Evolutionary conservation across 2,797 vertebrate species (phyloP).

Genomic region (Aeoliscus strigatus): DNA sequence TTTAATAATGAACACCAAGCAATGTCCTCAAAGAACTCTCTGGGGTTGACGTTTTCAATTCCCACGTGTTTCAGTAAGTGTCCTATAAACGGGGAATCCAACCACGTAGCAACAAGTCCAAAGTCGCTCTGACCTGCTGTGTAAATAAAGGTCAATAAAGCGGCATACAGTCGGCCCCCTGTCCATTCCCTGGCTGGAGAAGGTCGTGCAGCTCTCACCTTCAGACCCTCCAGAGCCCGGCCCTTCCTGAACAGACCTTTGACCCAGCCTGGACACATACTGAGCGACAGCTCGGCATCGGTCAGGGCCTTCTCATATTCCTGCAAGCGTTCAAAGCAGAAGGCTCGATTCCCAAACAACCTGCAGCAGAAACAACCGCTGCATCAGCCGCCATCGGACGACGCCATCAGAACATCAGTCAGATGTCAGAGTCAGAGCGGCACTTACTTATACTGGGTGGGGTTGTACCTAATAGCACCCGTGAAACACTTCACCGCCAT

Average conservation of each 20-base stretch:
- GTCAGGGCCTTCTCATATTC: constrained; percentile 75
- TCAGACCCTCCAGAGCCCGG: constrained; percentile 82
- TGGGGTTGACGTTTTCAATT: too few relatives aligned
- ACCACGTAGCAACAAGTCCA: constrained; percentile 1
- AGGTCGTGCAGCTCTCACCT: constrained; percentile 67
- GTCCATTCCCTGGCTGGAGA: too few relatives aligned
- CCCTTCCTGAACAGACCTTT: constrained; percentile 86
- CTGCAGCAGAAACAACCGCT: constrained; percentile 48
- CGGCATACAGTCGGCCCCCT: too few relatives aligned
- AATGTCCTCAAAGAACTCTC: too few relatives aligned
- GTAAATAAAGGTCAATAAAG: too few relatives aligned
- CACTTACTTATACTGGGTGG: constrained; percentile 77
- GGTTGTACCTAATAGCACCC: constrained; percentile 80
- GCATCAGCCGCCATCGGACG: too few relatives aligned
- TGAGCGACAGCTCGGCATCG: constrained; percentile 78
- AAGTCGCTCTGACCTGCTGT: constrained; percentile 14
- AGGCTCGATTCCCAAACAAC: constrained; percentile 88
- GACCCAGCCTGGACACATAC: constrained; percentile 77
- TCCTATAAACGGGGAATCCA: too few relatives aligned
- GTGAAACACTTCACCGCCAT: constrained; percentile 81
- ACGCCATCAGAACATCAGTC: background rate
- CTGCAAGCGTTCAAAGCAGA: constrained; percentile 83
- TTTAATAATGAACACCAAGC: too few relatives aligned
- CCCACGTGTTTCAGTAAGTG: too few relatives aligned
- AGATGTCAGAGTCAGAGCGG: fast-evolving